phyloP scores from a whole-genome alignment of 2,113 vertebrate genomes.

The Benitochromis conjunctus region DNA sequence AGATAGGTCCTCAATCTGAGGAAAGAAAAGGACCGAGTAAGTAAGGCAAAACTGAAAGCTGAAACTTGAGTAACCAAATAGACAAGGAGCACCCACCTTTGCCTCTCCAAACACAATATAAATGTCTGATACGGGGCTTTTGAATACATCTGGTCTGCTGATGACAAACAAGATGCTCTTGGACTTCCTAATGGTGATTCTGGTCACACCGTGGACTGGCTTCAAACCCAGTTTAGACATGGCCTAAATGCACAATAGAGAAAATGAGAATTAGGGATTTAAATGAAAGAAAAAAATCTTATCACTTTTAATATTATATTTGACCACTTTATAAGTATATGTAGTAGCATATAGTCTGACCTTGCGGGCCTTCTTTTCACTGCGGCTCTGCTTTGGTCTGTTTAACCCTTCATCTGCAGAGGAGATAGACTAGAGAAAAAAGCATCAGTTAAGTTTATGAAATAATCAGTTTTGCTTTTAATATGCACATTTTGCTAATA shows the following conservation, averaged over 20 bases:
- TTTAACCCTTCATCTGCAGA: constrained; percentile 81
- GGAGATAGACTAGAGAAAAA: constrained; percentile 68
- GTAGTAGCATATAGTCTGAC: constrained; percentile 72
- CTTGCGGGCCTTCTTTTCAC: constrained; percentile 97
- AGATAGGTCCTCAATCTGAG: constrained; percentile 93
- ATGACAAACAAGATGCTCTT: constrained; percentile 98
- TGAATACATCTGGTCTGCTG: constrained; percentile 94
- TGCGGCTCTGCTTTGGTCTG: constrained; percentile 94
- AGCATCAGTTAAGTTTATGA: background rate
- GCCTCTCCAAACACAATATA: constrained; percentile 97
- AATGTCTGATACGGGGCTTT: constrained; percentile 94
- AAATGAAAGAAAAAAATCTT: background rate
- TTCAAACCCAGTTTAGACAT: constrained; percentile 96
- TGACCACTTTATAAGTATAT: background rate
- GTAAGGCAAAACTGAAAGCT: background rate
- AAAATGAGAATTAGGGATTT: background rate
- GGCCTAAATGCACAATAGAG: constrained; percentile 72
- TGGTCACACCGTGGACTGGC: constrained; percentile 91
- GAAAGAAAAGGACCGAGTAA: background rate
- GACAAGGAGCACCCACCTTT: constrained; percentile 73
- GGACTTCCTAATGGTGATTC: constrained; percentile 97
- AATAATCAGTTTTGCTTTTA: background rate
- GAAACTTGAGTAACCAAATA: background rate
- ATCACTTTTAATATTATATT: background rate
- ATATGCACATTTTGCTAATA: background rate